A percentile compares a stretch with the other conserved stretches of the same genome.
Conservation (phyloP, 2,888 invertebrate genomes). For the Coenonympha arcania region DNA sequence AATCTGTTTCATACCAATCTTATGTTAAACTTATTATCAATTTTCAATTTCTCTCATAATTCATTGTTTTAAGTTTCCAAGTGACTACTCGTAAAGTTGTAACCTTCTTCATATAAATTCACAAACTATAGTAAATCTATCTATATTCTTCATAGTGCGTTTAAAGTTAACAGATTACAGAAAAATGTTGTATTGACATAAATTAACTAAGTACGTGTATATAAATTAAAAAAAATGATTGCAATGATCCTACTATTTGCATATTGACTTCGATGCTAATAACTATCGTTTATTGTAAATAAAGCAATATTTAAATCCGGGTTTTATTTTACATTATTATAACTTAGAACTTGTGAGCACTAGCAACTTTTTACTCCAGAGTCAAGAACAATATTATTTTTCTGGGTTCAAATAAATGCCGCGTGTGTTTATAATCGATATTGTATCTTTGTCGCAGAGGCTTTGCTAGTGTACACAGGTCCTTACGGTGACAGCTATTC, state of each 20-base stretch:
- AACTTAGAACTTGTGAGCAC: background rate
- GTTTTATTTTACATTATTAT: background rate
- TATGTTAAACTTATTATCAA: no score
- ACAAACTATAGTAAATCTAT: background rate
- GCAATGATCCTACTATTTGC: background rate
- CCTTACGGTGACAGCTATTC: conserved; percentile 3
- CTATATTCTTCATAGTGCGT: background rate
- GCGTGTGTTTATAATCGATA: no score
- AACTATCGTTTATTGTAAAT: background rate
- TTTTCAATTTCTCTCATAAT: no score
- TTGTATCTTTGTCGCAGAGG: no score
- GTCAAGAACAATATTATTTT: background rate
- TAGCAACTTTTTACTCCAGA: background rate
- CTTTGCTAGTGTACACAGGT: background rate
- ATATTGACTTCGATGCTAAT: background rate
- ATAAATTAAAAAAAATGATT: background rate
- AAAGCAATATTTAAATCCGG: conserved; percentile 4
- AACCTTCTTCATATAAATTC: background rate
- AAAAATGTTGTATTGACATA: background rate
- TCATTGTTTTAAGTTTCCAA: no score
- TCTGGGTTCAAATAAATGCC: no score
- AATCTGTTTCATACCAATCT: no score
- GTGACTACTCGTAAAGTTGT: no score
- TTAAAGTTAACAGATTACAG: background rate
- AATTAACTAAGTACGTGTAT: no score